These are phyloP conservation scores for Oryzias curvinotus DNA, from an alignment of 2,113 vertebrate genomes.

Conservation along the genomic window DNA sequence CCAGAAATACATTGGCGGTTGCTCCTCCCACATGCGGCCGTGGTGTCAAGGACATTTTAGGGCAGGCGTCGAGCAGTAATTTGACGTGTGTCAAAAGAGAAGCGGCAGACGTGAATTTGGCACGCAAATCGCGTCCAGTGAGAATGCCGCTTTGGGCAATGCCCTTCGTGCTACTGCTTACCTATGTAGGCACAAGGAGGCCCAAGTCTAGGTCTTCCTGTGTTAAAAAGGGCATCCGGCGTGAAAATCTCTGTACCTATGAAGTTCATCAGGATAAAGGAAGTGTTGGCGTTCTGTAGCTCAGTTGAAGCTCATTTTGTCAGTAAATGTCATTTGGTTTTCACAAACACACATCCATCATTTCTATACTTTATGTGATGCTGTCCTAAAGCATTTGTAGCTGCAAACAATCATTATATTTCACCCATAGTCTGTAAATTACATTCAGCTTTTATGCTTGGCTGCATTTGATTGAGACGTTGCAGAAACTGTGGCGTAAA, in stretches of 20 bases:
- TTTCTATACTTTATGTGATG: background rate
- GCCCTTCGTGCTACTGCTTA: too few species aligned
- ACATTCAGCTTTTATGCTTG: background rate
- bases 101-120: too few species aligned
- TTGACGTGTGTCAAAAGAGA: too few species aligned
- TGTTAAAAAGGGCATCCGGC: too few species aligned
- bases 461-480: background rate
- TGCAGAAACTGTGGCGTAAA: background rate
- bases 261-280: background rate
- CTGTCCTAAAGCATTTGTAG: background rate
- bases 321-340: conserved; percentile 4
- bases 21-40: too few species aligned
- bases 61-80: too few species aligned
- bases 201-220: too few species aligned
- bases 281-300: background rate
- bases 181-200: too few species aligned
- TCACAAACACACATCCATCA: background rate
- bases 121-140: too few species aligned
- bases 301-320: conserved; percentile 8
- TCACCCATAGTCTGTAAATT: background rate
- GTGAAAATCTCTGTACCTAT: background rate
- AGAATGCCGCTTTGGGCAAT: too few species aligned
- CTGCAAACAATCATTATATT: background rate
- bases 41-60: too few species aligned
- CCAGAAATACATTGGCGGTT: too few species aligned